phyloP scores from a whole-genome alignment of 2,888 invertebrate genomes.

The Lacanobia wlatinum region DNA sequence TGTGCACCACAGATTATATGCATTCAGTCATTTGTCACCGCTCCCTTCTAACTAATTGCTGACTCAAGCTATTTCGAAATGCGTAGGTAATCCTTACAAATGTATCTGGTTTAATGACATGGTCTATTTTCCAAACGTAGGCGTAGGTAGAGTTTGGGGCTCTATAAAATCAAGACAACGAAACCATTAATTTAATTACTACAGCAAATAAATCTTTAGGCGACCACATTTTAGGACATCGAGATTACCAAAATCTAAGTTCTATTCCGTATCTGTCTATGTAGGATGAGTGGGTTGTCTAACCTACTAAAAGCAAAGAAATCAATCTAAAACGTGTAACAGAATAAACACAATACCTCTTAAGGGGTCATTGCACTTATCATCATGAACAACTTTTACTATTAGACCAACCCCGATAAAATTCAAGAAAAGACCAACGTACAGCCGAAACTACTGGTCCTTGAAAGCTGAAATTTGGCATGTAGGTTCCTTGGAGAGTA shows the following conservation, averaged over 20 bases:
- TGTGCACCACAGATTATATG: not conserved
- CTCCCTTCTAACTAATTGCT: slow-evolving; percentile 29
- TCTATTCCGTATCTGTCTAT: not conserved
- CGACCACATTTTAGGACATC: not conserved
- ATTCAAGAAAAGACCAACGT: too few species aligned
- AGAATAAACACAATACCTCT: too few species aligned
- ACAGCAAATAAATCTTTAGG: not conserved
- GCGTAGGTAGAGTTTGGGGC: not conserved
- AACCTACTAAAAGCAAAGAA: not conserved
- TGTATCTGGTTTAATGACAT: not conserved
- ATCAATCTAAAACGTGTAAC: too few species aligned
- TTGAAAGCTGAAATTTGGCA: too few species aligned
- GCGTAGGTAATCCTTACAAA: not conserved
- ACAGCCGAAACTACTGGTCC: too few species aligned
- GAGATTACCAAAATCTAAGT: slow-evolving; percentile 2
- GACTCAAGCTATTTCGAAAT: slow-evolving; percentile 3
- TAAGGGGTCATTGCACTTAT: too few species aligned
- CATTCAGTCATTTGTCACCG: slow-evolving; percentile 18
- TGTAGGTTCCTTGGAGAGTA: too few species aligned
- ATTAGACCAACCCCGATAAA: too few species aligned
- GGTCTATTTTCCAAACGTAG: too few species aligned
- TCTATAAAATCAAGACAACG: not conserved
- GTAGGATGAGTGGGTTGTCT: not conserved
- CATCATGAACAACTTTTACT: too few species aligned
- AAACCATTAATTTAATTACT: not conserved